Percentiles rank a stretch among this genome's conserved stretches.
phyloP scores from a whole-genome alignment of 2,113 vertebrate genomes.

The Salvator merianae region DNA sequence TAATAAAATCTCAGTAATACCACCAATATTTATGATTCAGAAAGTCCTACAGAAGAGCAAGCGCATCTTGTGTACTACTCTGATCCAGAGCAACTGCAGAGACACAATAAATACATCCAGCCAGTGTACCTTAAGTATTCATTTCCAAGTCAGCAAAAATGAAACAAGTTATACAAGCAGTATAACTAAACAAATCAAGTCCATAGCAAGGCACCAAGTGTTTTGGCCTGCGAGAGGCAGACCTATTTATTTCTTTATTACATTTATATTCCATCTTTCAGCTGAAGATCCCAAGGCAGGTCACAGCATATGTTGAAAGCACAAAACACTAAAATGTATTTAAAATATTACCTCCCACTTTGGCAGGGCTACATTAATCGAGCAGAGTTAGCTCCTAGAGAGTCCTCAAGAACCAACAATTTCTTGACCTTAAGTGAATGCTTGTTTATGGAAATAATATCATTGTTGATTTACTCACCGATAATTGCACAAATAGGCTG shows the following conservation, averaged over 20 bases:
- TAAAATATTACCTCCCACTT: no score
- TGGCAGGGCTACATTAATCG: no score
- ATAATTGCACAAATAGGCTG: no score
- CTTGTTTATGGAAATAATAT: background rate
- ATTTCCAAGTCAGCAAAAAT: background rate
- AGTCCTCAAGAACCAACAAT: background rate
- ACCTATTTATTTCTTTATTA: no score
- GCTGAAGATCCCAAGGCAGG: no score
- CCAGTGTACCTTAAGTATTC: background rate
- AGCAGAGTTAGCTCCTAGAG: background rate
- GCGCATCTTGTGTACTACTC: background rate
- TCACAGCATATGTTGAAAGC: no score
- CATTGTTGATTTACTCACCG: background rate
- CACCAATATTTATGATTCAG: background rate
- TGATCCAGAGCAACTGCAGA: background rate
- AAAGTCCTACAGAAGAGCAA: background rate
- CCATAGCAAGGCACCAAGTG: background rate
- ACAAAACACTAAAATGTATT: no score
- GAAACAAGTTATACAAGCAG: background rate
- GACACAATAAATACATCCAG: background rate
- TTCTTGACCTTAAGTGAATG: background rate
- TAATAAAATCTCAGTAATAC: background rate
- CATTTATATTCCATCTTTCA: no score
- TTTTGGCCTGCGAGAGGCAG: background rate
- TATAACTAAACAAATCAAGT: background rate